Percentiles rank a stretch among this genome's conserved stretches.
Conservation (phyloP, 2,888 invertebrate species). For the Drosophila helvetica region DNA sequence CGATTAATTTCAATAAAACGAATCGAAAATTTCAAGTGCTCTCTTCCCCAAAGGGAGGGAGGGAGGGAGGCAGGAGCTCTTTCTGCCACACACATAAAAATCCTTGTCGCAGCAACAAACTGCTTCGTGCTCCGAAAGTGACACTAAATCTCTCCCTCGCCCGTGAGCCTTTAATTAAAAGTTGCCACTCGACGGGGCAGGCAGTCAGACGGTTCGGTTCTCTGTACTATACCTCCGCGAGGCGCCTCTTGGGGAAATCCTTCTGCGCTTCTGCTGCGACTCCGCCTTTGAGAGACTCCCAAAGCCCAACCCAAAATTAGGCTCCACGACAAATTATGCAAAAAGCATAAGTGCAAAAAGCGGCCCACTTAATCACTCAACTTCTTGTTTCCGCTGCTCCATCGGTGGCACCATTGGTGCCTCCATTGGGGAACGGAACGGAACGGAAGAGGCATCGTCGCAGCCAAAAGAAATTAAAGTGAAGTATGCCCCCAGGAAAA, state of each 20-base stretch:
- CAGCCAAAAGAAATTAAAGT: constrained; percentile 74
- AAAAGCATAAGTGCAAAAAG: constrained; percentile 74
- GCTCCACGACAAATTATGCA: constrained; percentile 59
- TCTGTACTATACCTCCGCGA: not conserved
- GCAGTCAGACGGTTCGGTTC: not conserved
- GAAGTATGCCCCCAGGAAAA: constrained; percentile 58
- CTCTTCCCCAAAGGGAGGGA: too few species aligned
- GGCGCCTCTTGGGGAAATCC: constrained; percentile 8
- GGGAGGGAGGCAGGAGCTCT: too few species aligned
- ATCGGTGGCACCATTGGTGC: constrained; percentile 12
- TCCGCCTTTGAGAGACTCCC: not conserved
- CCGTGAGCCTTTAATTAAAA: constrained; percentile 61
- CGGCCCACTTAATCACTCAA: constrained; percentile 72
- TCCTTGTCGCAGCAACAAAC: constrained; percentile 34
- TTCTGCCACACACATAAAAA: constrained; percentile 49
- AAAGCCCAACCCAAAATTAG: constrained; percentile 52
- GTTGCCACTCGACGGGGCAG: constrained; percentile 21
- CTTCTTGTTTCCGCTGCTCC: constrained; percentile 67
- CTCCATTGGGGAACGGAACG: not conserved
- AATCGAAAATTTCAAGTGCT: constrained; percentile 47
- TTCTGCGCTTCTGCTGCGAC: not conserved
- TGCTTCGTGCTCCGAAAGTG: constrained; percentile 20
- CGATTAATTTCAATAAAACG: constrained; percentile 79
- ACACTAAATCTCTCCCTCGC: constrained; percentile 49
- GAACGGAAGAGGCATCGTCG: constrained; percentile 24